Evolutionary conservation across 2,888 invertebrate species (phyloP).

Genomic region (Lydus trimaculatus): DNA sequence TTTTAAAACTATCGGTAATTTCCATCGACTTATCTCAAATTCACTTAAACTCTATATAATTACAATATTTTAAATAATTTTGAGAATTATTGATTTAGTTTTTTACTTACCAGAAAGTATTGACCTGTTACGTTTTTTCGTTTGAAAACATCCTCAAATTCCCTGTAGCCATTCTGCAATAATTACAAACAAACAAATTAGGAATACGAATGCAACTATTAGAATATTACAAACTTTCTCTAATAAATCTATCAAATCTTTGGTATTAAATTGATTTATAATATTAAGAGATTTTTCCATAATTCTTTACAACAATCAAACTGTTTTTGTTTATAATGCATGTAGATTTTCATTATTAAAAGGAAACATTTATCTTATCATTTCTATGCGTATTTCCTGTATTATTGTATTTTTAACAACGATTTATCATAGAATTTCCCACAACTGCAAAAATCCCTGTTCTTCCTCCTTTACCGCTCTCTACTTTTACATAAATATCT

Average conservation of each 20-base stretch:
- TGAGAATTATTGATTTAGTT: background rate
- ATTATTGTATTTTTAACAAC: background rate
- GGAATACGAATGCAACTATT: no score
- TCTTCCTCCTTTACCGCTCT: no score
- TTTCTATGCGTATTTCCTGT: background rate
- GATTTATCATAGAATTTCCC: background rate
- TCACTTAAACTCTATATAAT: background rate
- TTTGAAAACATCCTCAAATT: background rate
- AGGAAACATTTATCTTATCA: slow-evolving; percentile 5
- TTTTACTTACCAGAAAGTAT: background rate
- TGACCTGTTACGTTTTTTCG: background rate
- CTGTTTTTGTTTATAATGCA: background rate
- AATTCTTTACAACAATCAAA: background rate
- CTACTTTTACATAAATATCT: no score
- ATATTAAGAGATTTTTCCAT: background rate
- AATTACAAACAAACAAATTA: background rate
- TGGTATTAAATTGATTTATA: background rate
- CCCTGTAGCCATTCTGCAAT: background rate
- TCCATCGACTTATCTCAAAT: slow-evolving; percentile 6
- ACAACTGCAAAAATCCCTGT: background rate
- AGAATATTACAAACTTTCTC: background rate
- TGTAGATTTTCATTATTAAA: background rate
- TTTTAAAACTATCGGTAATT: background rate
- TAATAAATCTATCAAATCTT: background rate
- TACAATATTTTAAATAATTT: background rate